Evolutionary conservation across 2,797 vertebrate species (phyloP).

Genomic region (Onychomys arenicola): DNA sequence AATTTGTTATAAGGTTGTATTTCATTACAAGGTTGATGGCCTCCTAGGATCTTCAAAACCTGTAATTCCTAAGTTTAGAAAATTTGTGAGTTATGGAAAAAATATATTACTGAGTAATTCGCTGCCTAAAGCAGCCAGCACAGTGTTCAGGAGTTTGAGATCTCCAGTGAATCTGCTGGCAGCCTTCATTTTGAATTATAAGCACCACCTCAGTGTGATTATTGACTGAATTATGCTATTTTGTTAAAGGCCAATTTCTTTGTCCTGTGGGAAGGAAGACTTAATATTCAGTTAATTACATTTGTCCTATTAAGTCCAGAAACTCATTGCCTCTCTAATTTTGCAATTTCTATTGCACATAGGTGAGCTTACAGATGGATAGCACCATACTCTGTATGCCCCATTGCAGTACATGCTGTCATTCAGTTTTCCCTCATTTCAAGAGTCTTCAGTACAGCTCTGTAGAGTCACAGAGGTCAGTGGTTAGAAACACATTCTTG

Average conservation of each 20-base stretch:
- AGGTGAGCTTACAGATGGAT: slow-evolving; percentile 59
- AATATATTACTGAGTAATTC: not conserved
- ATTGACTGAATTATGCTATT: slow-evolving; percentile 73
- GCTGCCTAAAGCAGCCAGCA: not conserved
- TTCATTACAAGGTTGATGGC: slow-evolving; percentile 30
- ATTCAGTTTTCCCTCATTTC: slow-evolving; percentile 61
- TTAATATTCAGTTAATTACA: slow-evolving; percentile 79
- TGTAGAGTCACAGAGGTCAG: slow-evolving; percentile 22
- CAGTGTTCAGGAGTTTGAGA: not conserved
- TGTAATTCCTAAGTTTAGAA: slow-evolving; percentile 55
- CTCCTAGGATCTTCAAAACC: slow-evolving; percentile 34
- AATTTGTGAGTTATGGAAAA: slow-evolving; percentile 45
- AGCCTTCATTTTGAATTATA: slow-evolving; percentile 40
- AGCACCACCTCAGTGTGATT: slow-evolving; percentile 47
- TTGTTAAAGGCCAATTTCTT: slow-evolving; percentile 68
- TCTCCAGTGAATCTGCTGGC: not conserved
- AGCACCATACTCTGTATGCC: not conserved
- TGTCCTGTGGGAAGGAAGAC: slow-evolving; percentile 67
- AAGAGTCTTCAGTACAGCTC: slow-evolving; percentile 55
- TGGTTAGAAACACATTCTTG: slow-evolving; percentile 45
- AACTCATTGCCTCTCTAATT: slow-evolving; percentile 64
- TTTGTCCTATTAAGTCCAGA: slow-evolving; percentile 70
- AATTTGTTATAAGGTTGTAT: slow-evolving; percentile 48
- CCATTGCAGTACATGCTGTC: not conserved
- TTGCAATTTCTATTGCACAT: slow-evolving; percentile 54